Evolutionary conservation across 2,113 vertebrate genomes (phyloP).

Genomic region (Mixornis gularis): DNA sequence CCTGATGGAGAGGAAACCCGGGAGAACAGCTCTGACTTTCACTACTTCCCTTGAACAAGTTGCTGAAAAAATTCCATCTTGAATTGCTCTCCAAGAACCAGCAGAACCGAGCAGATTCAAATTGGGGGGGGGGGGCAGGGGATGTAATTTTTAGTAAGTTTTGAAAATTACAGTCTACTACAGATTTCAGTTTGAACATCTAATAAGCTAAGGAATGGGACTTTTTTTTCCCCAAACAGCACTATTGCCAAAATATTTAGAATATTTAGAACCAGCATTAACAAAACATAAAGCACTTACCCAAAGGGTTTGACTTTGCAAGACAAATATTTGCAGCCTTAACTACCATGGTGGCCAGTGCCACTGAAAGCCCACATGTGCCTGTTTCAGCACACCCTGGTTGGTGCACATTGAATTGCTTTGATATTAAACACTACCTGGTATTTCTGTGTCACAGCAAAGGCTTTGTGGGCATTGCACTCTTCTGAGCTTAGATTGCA

Average conservation of each 20-base stretch:
- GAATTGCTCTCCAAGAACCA: background rate
- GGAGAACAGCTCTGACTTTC: background rate
- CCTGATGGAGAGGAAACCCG: background rate
- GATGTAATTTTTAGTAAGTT: background rate
- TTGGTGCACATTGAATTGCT: accelerated
- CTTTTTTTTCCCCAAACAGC: background rate
- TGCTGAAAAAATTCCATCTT: background rate
- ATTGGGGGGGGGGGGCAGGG: accelerated
- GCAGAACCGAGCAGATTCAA: background rate
- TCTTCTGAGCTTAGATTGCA: background rate
- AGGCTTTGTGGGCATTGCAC: background rate
- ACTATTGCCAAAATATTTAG: background rate
- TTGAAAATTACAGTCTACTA: background rate
- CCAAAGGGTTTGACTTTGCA: background rate
- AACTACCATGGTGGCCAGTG: background rate
- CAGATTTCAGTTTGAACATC: background rate
- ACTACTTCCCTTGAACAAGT: background rate
- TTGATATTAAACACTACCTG: background rate
- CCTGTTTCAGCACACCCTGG: background rate
- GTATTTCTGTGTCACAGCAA: background rate
- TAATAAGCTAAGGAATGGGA: background rate
- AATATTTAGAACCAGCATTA: background rate
- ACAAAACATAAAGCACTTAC: background rate
- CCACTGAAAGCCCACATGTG: background rate
- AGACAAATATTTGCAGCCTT: background rate